Percentiles rank a stretch among this genome's conserved stretches.
These are phyloP conservation scores for Macrotus californicus DNA, from an alignment of 2,113 vertebrate species.

Conservation along the genomic window DNA sequence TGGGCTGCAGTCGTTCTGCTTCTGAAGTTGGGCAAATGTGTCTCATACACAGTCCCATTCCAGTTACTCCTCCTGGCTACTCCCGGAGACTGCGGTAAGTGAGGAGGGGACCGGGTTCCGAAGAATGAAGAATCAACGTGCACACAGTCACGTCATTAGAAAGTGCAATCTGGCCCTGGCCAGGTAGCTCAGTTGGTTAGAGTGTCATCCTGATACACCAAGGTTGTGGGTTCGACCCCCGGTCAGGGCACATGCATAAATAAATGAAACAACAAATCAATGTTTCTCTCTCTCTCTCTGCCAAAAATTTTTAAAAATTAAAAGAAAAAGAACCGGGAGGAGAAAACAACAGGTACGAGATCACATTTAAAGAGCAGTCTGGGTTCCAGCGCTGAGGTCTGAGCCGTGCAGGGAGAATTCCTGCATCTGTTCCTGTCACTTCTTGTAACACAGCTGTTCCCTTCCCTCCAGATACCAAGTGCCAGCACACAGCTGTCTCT, in stretches of 20 bases:
- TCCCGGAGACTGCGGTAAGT: background rate
- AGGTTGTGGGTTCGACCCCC: background rate
- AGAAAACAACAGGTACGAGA: too few relatives aligned
- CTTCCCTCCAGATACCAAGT: constrained; percentile 2
- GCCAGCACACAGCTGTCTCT: constrained; percentile 53
- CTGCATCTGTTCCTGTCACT: background rate
- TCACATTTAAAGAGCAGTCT: background rate
- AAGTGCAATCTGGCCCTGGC: background rate
- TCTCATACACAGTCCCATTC: background rate
- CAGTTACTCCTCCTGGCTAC: background rate
- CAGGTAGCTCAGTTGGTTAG: background rate
- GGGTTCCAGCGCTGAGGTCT: background rate
- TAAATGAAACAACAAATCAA: background rate
- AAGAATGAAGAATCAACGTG: background rate
- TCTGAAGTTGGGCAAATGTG: background rate
- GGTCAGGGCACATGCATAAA: background rate
- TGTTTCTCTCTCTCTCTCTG: background rate
- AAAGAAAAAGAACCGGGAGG: background rate
- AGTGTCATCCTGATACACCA: background rate
- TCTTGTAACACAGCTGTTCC: background rate
- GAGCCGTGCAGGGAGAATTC: background rate
- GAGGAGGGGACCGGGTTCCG: background rate
- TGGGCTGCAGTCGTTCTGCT: background rate
- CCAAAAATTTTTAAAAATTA: background rate
- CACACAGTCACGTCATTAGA: background rate